Percentiles rank a stretch among this genome's conserved stretches.
Evolutionary conservation across 1,140 invertebrate species (phyloP).

Genomic region (Pseudomyrmex pallidus): DNA sequence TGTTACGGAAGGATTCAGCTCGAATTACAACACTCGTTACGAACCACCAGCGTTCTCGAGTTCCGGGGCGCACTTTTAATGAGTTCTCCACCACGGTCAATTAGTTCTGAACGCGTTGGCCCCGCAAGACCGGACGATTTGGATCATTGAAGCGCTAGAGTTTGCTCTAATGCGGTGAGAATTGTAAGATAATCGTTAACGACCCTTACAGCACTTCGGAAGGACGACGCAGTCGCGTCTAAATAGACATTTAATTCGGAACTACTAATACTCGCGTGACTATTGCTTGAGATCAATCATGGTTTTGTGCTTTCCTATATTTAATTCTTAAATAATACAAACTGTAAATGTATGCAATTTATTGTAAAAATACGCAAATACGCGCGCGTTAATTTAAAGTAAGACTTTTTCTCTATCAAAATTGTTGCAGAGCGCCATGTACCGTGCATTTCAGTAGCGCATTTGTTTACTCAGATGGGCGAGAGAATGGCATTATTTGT

Average conservation of each 20-base stretch:
- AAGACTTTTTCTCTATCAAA: not conserved
- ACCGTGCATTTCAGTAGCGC: not conserved
- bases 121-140: conserved; percentile 54
- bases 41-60: conserved; percentile 75
- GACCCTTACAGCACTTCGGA: not conserved
- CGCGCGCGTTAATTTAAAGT: not conserved
- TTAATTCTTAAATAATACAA: not conserved
- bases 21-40: conserved; percentile 79
- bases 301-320: too few species aligned
- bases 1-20: conserved; percentile 73
- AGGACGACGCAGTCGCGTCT: not conserved
- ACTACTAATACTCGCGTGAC: not conserved
- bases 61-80: conserved; percentile 78
- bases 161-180: conserved; percentile 37
- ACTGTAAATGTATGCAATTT: not conserved
- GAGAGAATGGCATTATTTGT: not conserved
- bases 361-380: not conserved
- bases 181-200: conserved; percentile 38
- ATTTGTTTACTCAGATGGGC: not conserved
- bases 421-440: not conserved
- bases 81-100: conserved; percentile 79
- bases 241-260: conserved; percentile 14
- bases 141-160: conserved; percentile 35
- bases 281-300: too few species aligned
- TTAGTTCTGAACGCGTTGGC: conserved; percentile 72